These are phyloP conservation scores for Temnothorax curvispinosus DNA, from an alignment of 1,140 invertebrate genomes.

Conservation along the genomic window DNA sequence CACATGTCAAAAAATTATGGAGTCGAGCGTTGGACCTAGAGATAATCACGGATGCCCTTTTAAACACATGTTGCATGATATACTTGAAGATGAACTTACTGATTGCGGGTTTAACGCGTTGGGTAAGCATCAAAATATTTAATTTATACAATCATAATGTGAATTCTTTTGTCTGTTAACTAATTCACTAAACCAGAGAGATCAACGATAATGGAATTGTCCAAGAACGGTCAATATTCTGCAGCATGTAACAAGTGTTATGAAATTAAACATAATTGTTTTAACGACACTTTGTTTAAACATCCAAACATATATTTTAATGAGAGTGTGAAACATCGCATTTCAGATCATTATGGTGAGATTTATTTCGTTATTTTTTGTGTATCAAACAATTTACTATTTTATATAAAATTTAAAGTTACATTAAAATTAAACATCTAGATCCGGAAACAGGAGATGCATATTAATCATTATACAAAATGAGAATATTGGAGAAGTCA, in stretches of 20 bases:
- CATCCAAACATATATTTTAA: slow-evolving; percentile 98
- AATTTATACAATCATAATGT: slow-evolving; percentile 58
- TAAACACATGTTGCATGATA: slow-evolving; percentile 90
- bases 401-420: slow-evolving; percentile 22
- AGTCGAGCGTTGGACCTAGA: slow-evolving; percentile 90
- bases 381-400: slow-evolving; percentile 5
- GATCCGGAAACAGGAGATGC: not conserved
- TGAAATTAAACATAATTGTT: slow-evolving; percentile 90
- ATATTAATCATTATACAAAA: not conserved
- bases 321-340: slow-evolving; percentile 90
- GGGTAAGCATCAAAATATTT: slow-evolving; percentile 81
- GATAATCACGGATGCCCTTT: slow-evolving; percentile 98
- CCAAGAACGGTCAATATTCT: slow-evolving; percentile 90
- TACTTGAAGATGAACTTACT: slow-evolving; percentile 90
- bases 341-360: not conserved
- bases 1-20: slow-evolving; percentile 97
- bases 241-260: slow-evolving; percentile 96
- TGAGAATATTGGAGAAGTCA: not conserved
- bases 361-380: not conserved
- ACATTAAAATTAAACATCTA: slow-evolving; percentile 30
- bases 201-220: slow-evolving; percentile 87
- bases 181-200: slow-evolving; percentile 80
- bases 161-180: slow-evolving; percentile 4
- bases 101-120: slow-evolving; percentile 87
- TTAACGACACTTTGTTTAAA: slow-evolving; percentile 89